A percentile compares a stretch with the other conserved stretches of the same genome.
These are phyloP conservation scores for Morelia viridis DNA, from an alignment of 2,797 vertebrate genomes.

Conservation along the genomic window DNA sequence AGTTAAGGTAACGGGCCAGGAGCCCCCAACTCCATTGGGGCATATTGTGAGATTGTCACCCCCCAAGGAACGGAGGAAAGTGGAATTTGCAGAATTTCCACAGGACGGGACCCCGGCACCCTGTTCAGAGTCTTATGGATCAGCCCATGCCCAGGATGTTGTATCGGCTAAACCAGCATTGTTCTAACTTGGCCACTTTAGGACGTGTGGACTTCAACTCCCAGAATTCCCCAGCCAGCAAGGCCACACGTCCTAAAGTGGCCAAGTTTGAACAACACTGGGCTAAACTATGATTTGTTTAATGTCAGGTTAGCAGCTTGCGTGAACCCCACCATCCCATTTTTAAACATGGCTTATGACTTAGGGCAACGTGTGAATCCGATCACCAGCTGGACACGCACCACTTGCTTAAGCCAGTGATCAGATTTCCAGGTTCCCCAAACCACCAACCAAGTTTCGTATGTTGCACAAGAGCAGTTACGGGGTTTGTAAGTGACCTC, in stretches of 20 bases:
- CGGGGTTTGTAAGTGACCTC: too few species aligned
- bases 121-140: background rate
- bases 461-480: too few species aligned
- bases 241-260: too few species aligned
- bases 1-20: background rate
- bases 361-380: background rate
- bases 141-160: background rate
- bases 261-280: too few species aligned
- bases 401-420: too few species aligned
- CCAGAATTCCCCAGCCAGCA: too few species aligned
- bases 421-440: too few species aligned
- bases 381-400: too few species aligned
- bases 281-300: background rate
- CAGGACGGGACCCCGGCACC: accelerated
- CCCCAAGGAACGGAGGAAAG: background rate
- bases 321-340: background rate
- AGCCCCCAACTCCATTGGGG: background rate
- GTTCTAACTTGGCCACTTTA: too few species aligned
- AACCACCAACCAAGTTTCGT: too few species aligned
- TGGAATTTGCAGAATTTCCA: background rate
- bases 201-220: too few species aligned
- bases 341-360: background rate
- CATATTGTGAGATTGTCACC: background rate
- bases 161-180: background rate
- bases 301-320: background rate